Evolutionary conservation across 1,140 invertebrate genomes (phyloP).

Genomic region (Drosophila lini): DNA sequence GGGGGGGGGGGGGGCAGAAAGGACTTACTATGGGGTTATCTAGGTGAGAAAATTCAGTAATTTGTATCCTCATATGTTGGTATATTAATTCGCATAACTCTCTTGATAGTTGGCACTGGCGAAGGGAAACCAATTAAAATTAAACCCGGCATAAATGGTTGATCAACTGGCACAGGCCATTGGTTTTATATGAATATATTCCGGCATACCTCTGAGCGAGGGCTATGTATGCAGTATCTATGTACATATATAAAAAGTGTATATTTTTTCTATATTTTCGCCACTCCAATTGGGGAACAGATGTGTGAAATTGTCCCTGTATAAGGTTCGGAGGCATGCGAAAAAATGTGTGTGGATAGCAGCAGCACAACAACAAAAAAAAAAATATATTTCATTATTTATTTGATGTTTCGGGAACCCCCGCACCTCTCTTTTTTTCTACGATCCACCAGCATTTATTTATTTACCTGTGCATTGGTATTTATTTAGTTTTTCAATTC

Average conservation of each 20-base stretch:
- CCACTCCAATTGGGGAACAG: slow-evolving; percentile 34
- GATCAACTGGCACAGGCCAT: slow-evolving; percentile 28
- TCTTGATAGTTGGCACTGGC: slow-evolving; percentile 7
- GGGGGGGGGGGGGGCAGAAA: too few relatives aligned
- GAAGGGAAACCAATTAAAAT: slow-evolving; percentile 43
- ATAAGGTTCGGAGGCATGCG: neutral
- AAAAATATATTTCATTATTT: slow-evolving; percentile 55
- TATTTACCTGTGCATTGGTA: slow-evolving; percentile 53
- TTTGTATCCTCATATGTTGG: slow-evolving; percentile 8
- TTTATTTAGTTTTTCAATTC: slow-evolving; percentile 78
- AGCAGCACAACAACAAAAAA: neutral
- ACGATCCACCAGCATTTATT: slow-evolving; percentile 39
- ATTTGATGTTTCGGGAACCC: slow-evolving; percentile 35
- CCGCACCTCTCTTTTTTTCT: neutral
- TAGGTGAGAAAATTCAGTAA: slow-evolving; percentile 11
- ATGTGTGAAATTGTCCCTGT: slow-evolving; percentile 41
- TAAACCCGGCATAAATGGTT: slow-evolving; percentile 36
- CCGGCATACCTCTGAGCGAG: slow-evolving; percentile 7
- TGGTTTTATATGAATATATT: slow-evolving; percentile 22
- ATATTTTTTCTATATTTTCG: slow-evolving; percentile 23
- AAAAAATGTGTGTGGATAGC: slow-evolving; percentile 10
- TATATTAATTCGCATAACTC: slow-evolving; percentile 26
- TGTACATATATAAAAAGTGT: slow-evolving; percentile 9
- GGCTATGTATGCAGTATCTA: neutral
- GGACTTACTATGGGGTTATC: slow-evolving; percentile 16